These are phyloP conservation scores for Heloderma charlesbogerti DNA, from an alignment of 2,113 vertebrate species.

Conservation along the genomic window DNA sequence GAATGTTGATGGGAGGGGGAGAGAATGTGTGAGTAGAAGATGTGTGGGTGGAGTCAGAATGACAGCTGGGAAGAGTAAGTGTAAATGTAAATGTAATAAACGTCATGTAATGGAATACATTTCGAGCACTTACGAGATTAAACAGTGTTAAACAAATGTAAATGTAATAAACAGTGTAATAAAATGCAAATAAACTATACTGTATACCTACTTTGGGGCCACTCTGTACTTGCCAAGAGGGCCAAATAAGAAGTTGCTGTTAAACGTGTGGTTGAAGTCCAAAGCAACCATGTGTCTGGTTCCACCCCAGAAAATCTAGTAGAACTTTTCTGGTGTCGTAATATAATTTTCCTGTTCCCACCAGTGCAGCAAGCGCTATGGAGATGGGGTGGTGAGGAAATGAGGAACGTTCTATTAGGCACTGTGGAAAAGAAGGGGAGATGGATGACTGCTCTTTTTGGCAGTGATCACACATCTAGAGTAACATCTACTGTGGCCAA, in stretches of 20 bases:
- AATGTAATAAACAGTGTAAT: too few relatives aligned
- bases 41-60: too few relatives aligned
- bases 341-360: neutral
- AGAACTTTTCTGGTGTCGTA: neutral
- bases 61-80: too few relatives aligned
- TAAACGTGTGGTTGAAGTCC: neutral
- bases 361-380: conserved; percentile 1
- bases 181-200: too few relatives aligned
- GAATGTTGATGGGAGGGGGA: too few relatives aligned
- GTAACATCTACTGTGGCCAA: neutral
- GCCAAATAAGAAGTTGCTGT: neutral
- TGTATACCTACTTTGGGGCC: too few relatives aligned
- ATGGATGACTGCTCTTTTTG: neutral
- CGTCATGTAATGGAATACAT: too few relatives aligned
- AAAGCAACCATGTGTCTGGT: neutral
- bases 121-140: too few relatives aligned
- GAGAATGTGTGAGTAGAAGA: too few relatives aligned
- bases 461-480: neutral
- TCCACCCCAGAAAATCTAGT: neutral
- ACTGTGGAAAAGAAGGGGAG: neutral
- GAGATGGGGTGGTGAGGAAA: neutral
- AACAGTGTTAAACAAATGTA: too few relatives aligned
- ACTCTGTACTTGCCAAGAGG: too few relatives aligned
- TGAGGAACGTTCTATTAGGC: neutral
- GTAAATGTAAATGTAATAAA: too few relatives aligned